Evolutionary conservation across 2,797 vertebrate genomes (phyloP), one percentile per base, ranked within the genome.

Genomic region (Falco naumanni): DNA sequence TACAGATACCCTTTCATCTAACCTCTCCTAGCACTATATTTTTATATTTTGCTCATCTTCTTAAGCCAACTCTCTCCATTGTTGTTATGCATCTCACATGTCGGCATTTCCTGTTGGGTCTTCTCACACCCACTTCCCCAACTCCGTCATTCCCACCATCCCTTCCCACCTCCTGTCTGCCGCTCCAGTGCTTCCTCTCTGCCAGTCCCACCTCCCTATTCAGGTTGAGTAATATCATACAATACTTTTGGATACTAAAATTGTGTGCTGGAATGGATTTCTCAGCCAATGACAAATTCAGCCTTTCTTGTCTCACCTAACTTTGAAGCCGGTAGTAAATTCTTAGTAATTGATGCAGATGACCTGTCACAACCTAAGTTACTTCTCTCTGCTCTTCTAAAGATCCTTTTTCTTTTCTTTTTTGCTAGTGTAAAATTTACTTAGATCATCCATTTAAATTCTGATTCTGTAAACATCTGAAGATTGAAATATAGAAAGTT

Each of bases 1-100:
- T 82, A 90, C 65, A 94, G 75, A 87, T 94, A 85, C 4, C 24
- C 57, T 89, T 94, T 95, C 88, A 85, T 87, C 68, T 91, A 54
- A 89, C 33, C 47, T 82, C n/a, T 66, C 45, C 45, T 57, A 71
- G 63, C 78, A 69, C 57, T 39, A 39, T 39, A 39, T 39, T 11
- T 39, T 39, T 95, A 4, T 77, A 88, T 95, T 89, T 94, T 90
- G 54, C 26, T 75, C 34, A 56, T 82, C 71, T 82, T 93, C 68
- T 57, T 87, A 66, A 78, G 65, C 41, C 47, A 92, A 54, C 31
- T 89, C 8, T 87, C 39, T 72, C 8, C 0, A 48, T 31, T 2
- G 4, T 72, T 83, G 59, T 89, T 92, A 39, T 7, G 9, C 22
- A 10, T 92, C 84, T 85, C 90, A 47, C 11, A 51, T 72, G 91